Conservation (phyloP, 2,113 vertebrate genomes). For the Chionis minor region DNA sequence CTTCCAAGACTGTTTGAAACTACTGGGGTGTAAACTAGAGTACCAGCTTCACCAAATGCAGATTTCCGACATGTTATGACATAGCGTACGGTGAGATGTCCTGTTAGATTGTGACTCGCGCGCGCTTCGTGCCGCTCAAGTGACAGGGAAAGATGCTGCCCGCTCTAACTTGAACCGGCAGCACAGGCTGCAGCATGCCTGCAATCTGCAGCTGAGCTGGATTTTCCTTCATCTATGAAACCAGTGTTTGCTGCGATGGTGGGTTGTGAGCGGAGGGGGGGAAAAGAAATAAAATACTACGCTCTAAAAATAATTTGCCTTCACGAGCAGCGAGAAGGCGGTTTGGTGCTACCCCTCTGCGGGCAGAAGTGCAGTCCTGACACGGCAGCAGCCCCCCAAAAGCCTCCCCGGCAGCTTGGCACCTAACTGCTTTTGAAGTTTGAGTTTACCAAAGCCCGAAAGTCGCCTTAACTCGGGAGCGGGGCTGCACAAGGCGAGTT, state of each 20-base stretch:
- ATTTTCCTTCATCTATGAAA: not conserved
- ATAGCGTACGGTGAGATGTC: not conserved
- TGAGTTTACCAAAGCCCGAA: not conserved
- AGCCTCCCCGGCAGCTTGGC: not conserved
- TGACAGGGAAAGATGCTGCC: not conserved
- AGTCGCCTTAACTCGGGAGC: not conserved
- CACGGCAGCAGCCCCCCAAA: not conserved
- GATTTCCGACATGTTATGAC: not conserved
- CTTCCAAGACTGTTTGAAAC: not conserved
- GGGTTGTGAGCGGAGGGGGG: not conserved
- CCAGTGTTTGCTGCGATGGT: not conserved
- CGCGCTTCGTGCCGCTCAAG: not conserved
- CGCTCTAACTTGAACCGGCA: not conserved
- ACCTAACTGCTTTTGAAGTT: slow-evolving; percentile 41
- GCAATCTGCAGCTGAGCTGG: not conserved
- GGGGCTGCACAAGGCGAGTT: not conserved
- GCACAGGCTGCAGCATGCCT: slow-evolving; percentile 16
- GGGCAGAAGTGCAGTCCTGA: not conserved
- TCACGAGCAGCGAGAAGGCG: not conserved
- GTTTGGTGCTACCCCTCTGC: not conserved
- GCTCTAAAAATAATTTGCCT: slow-evolving; percentile 35
- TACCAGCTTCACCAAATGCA: not conserved
- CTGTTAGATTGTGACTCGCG: not conserved
- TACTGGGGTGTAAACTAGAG: not conserved
- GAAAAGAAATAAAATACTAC: not conserved